Evolutionary conservation across 2,888 invertebrate genomes (phyloP).

Genomic region (Plemyria rubiginata): DNA sequence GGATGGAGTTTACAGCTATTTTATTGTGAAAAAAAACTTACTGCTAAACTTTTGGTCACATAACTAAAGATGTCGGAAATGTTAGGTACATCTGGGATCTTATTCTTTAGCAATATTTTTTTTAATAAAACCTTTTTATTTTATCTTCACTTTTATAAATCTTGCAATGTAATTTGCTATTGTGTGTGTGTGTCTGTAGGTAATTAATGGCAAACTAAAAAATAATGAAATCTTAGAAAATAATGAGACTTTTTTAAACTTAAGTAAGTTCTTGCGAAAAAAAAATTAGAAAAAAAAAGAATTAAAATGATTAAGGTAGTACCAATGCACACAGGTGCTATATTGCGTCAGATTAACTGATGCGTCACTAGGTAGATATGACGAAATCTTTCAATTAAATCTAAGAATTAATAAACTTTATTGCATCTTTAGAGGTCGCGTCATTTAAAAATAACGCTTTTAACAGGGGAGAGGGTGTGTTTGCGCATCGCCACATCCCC

Average conservation of each 20-base stretch:
- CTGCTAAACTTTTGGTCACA: neutral
- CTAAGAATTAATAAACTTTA: constrained; percentile 39
- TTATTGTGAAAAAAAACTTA: constrained; percentile 20
- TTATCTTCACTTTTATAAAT: neutral
- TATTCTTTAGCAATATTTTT: neutral
- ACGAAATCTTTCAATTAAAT: constrained; percentile 18
- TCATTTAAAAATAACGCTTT: no score
- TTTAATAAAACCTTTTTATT: neutral
- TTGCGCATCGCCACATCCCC: no score
- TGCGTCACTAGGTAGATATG: constrained; percentile 16
- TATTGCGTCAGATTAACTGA: constrained; percentile 20
- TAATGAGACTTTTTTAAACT: neutral
- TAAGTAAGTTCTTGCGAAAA: neutral
- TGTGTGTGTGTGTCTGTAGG: neutral
- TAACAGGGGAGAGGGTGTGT: no score
- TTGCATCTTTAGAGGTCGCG: constrained; percentile 50
- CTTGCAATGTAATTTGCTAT: neutral
- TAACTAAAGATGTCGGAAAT: neutral
- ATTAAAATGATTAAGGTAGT: constrained; percentile 1
- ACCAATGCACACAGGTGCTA: constrained; percentile 11
- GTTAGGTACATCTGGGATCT: neutral
- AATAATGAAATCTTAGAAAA: neutral
- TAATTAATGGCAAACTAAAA: neutral
- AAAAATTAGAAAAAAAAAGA: no score
- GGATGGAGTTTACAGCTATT: constrained; percentile 11